Evolutionary conservation across 2,797 vertebrate species (phyloP), one percentile per base, ranked within the genome.

Genomic region (Pteronotus mesoamericanus): DNA sequence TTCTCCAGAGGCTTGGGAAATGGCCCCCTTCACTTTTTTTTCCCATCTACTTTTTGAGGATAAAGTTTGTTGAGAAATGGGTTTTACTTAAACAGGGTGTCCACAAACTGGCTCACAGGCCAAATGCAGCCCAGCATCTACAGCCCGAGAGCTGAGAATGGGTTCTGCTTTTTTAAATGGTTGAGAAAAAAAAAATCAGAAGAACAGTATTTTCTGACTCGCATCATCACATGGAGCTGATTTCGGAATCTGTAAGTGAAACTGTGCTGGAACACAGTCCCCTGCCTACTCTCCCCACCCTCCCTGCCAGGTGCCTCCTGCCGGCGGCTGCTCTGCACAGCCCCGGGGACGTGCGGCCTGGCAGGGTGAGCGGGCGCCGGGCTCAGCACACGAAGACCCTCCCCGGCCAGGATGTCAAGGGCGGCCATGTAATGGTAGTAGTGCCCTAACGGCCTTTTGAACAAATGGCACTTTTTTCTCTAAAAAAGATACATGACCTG

Each of bases 351-450:
- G 29, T 6, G 59, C n/a, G 29, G 57, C 57, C 59, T 0, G 29
- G 57, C 10, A 29, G 26, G 59, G 26, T 24, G 0, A 29, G 57
- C 9, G 55, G 5, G 26, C 26, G 11, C 57, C 1, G 26, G 26
- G 57, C 57, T 5, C 57, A 1, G 55, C 22, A 19, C 55, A 1
- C 3, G 9, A 55, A 24, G 11, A 55, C 12, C 57, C 57, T 9
- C 12, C 10, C 24, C 10, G 3, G n/a, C n/a, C 0, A 0, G 7
- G 18, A 21, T 4, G 2, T 1, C 0, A 55, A 79, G 72, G 1
- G 14, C 6, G 9, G 44, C 14, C 5, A 66, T 4, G 51, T 78
- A 2, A 46, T 22, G 1, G 0, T 3, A 1, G 78, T n/a, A 1
- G 78, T n/a, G 21, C 71, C 83, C 5, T 59, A 39, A 34, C 12